A percentile compares a stretch with the other conserved stretches of the same genome.
Conservation (phyloP, 2,888 invertebrate species). For the Pyrrhosoma nymphula region DNA sequence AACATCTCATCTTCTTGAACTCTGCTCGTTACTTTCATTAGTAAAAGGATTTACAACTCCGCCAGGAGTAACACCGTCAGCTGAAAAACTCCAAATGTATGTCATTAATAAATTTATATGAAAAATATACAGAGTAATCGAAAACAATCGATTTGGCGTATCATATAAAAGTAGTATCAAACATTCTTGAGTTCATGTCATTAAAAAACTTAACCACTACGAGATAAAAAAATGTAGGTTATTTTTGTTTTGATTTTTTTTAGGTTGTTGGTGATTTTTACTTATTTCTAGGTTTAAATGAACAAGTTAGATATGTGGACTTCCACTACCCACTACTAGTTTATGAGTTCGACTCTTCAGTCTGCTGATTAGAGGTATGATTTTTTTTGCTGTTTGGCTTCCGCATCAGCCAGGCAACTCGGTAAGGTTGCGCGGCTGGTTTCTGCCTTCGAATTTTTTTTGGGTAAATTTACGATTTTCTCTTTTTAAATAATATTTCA, state of each 20-base stretch:
- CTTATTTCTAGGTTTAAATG: conserved; percentile 50
- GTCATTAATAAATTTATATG: conserved; percentile 55
- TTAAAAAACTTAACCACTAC: conserved; percentile 34
- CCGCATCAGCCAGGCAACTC: conserved; percentile 25
- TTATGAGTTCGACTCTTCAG: conserved; percentile 45
- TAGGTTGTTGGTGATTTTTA: conserved; percentile 50
- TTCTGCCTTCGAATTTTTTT: conserved; percentile 33
- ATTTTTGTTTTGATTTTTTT: conserved; percentile 34
- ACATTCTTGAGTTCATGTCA: background rate
- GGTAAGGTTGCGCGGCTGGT: conserved; percentile 22
- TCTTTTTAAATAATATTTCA: conserved; percentile 64
- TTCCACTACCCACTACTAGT: conserved; percentile 60
- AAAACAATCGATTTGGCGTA: conserved; percentile 28
- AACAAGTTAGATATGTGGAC: conserved; percentile 36
- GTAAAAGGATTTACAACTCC: conserved; percentile 32
- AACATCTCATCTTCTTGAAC: conserved; percentile 46
- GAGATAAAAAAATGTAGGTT: conserved; percentile 5
- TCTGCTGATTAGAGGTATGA: conserved; percentile 41
- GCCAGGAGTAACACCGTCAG: conserved; percentile 58
- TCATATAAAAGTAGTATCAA: background rate
- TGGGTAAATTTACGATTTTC: conserved; percentile 48
- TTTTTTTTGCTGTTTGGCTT: conserved; percentile 16
- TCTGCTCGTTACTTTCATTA: background rate
- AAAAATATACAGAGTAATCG: conserved; percentile 24
- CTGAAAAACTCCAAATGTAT: conserved; percentile 63